These are phyloP conservation scores for Siderastrea radians DNA, from an alignment of 92 coral and sea anemone species.

Conservation along the genomic window DNA sequence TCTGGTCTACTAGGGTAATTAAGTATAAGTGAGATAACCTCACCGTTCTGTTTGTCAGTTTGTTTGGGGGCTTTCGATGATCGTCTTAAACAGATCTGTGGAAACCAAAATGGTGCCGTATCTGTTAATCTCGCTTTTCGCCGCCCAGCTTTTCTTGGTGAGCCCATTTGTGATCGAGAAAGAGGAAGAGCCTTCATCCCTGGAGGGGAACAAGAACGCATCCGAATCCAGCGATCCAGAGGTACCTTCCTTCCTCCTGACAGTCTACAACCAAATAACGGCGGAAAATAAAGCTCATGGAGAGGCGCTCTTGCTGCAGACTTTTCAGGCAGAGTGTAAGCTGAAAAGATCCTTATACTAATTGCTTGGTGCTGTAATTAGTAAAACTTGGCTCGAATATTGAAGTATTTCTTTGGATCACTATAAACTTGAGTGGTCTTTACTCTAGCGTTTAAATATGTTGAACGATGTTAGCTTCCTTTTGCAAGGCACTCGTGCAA, in stretches of 20 bases:
- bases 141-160: constrained; percentile 1
- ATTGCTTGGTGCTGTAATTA: too few relatives aligned
- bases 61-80: not conserved
- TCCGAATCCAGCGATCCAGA: not conserved
- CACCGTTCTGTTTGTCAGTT: not conserved
- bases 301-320: not conserved
- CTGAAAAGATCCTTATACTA: not conserved
- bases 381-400: too few relatives aligned
- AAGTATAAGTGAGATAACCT: not conserved
- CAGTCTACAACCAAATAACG: not conserved
- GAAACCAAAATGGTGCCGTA: not conserved
- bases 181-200: not conserved
- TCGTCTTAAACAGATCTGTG: not conserved
- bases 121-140: not conserved
- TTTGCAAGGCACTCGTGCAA: too few relatives aligned
- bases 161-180: constrained; percentile 16
- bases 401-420: too few relatives aligned
- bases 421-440: too few relatives aligned
- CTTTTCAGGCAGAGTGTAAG: constrained; percentile 5
- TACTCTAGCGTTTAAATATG: too few relatives aligned
- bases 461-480: too few relatives aligned
- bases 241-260: not conserved
- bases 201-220: not conserved
- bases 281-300: not conserved
- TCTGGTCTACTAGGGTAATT: not conserved